These are phyloP conservation scores for Pterobdella sp. DNA, from an alignment of 2,888 invertebrate species.

Conservation along the genomic window DNA sequence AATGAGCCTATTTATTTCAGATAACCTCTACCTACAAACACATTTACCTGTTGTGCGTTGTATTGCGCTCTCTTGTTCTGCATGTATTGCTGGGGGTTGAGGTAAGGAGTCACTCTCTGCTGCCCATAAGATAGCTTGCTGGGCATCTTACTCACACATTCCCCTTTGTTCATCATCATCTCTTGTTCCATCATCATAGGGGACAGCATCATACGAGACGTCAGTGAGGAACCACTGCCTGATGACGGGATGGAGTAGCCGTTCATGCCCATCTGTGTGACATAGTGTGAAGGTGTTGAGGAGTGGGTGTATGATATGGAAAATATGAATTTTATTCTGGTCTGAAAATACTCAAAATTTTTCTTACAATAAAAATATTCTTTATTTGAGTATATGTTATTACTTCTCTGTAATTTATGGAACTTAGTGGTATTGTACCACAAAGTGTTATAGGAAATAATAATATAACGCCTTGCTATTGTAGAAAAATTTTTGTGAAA, in stretches of 20 bases:
- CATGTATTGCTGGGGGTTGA: conserved; percentile 32
- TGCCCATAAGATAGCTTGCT: conserved; percentile 22
- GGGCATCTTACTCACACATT: conserved; percentile 20
- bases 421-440: too few species aligned
- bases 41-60: conserved; percentile 21
- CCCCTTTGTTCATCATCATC: conserved; percentile 22
- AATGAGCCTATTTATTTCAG: too few species aligned
- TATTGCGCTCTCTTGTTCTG: conserved; percentile 31
- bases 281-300: neutral
- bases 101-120: conserved; percentile 29
- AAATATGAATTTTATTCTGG: neutral
- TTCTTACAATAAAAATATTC: too few species aligned
- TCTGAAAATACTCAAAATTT: too few species aligned
- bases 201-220: conserved; percentile 16
- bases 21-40: too few species aligned
- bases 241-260: conserved; percentile 13
- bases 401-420: neutral
- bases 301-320: neutral
- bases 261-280: conserved; percentile 20
- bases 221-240: neutral
- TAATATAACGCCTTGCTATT: too few species aligned
- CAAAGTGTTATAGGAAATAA: too few species aligned
- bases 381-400: neutral
- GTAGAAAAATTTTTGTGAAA: too few species aligned
- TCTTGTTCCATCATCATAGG: conserved; percentile 16